A percentile compares a stretch with the other conserved stretches of the same genome.
Evolutionary conservation across 1,140 invertebrate species (phyloP).

Genomic region (Drosophila mayri): DNA sequence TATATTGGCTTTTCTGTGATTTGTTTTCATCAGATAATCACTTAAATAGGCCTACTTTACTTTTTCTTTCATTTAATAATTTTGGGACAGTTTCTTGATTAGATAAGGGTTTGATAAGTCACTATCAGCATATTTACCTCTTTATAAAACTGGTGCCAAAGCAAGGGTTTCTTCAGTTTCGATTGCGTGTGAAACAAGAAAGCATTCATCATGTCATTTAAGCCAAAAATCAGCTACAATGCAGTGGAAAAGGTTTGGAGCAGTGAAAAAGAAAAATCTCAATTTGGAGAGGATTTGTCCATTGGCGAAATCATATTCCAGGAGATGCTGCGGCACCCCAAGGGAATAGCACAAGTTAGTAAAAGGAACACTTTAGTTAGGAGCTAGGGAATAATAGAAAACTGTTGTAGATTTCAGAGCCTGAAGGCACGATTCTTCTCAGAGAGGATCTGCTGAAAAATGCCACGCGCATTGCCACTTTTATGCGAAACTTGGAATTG

Average conservation of each 20-base stretch:
- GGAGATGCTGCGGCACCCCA: slow-evolving; percentile 28
- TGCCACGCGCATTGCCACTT: slow-evolving; percentile 25
- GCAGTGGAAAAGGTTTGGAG: slow-evolving; percentile 17
- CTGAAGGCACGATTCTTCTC: slow-evolving; percentile 25
- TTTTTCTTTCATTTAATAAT: not conserved
- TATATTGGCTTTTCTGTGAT: too few relatives aligned
- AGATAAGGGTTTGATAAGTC: not conserved
- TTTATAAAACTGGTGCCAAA: not conserved
- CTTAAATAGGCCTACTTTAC: not conserved
- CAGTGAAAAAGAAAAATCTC: not conserved
- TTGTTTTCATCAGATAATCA: not conserved
- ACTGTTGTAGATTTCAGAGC: slow-evolving; percentile 27
- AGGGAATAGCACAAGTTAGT: slow-evolving; percentile 32
- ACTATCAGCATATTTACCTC: not conserved
- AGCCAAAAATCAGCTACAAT: slow-evolving; percentile 24
- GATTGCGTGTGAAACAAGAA: not conserved
- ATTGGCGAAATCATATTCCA: slow-evolving; percentile 39
- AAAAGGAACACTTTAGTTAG: not conserved
- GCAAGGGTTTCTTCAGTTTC: not conserved
- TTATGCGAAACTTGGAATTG: slow-evolving; percentile 12
- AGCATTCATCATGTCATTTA: slow-evolving; percentile 11
- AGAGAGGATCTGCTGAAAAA: slow-evolving; percentile 24
- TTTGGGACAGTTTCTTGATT: not conserved
- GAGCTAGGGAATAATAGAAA: not conserved
- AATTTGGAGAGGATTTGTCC: slow-evolving; percentile 21